Evolutionary conservation across 2,888 invertebrate species (phyloP).

Genomic region (Pogonocherus hispidulus): DNA sequence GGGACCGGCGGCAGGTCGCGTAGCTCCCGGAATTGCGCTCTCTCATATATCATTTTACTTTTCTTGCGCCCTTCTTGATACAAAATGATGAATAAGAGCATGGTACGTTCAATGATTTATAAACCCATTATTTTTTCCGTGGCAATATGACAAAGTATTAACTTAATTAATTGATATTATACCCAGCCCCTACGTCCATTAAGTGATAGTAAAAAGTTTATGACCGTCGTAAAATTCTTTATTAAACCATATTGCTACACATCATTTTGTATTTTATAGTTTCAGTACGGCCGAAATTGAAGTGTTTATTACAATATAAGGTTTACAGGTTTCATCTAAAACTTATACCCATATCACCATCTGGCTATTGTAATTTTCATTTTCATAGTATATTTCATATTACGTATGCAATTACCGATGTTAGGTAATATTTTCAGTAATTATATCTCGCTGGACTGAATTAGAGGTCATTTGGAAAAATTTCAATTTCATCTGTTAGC

Average conservation of each 20-base stretch:
- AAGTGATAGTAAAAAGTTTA: constrained; percentile 40
- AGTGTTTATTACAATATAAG: constrained; percentile 13
- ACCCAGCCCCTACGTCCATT: constrained; percentile 35
- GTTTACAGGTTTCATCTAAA: constrained; percentile 13
- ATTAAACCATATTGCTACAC: constrained; percentile 35
- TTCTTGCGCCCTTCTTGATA: constrained; percentile 38
- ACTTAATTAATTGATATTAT: constrained; percentile 42
- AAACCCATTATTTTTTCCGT: constrained; percentile 21
- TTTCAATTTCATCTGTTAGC: too few species aligned
- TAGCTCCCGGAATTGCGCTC: constrained; percentile 43
- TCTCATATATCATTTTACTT: constrained; percentile 47
- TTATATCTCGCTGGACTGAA: too few species aligned
- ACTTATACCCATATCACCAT: too few species aligned
- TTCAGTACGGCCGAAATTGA: background rate
- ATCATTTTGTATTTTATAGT: constrained; percentile 24
- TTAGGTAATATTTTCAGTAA: too few species aligned
- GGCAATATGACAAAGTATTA: constrained; percentile 26
- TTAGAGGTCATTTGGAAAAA: too few species aligned
- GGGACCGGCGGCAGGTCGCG: constrained; percentile 41
- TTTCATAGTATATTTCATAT: too few species aligned
- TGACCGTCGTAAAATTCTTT: constrained; percentile 36
- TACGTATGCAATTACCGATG: too few species aligned
- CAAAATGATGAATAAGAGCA: constrained; percentile 43
- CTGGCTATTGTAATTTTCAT: too few species aligned
- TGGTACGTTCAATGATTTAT: constrained; percentile 41